phyloP scores from a whole-genome alignment of 2,888 invertebrate genomes.

The Ectobius pallidus region DNA sequence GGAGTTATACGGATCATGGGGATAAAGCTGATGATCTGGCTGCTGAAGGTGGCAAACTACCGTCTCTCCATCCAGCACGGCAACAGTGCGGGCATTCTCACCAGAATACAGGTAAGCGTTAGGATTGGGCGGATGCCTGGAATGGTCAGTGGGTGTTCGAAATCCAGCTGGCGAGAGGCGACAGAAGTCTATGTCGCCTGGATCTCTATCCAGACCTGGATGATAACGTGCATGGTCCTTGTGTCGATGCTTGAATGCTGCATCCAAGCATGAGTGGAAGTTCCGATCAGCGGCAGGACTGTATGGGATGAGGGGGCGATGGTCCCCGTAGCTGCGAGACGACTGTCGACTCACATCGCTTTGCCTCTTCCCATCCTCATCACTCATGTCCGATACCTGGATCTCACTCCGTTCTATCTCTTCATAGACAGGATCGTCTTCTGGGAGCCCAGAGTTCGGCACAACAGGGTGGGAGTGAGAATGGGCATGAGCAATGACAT shows the following conservation, averaged over 20 bases:
- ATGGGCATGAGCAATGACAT: conserved; percentile 47
- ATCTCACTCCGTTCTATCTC: conserved; percentile 77
- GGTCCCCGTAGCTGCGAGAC: conserved; percentile 80
- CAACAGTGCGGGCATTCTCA: conserved; percentile 58
- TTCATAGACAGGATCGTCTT: conserved; percentile 81
- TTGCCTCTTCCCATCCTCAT: conserved; percentile 76
- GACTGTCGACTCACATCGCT: conserved; percentile 73
- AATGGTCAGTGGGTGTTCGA: not conserved
- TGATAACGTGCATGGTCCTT: conserved; percentile 50
- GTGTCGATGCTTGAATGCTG: conserved; percentile 59
- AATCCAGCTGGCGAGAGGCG: conserved; percentile 13
- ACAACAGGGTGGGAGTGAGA: conserved; percentile 21
- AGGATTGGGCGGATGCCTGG: conserved; percentile 25
- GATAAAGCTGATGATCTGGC: conserved; percentile 61
- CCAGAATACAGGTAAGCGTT: conserved; percentile 38
- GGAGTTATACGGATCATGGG: conserved; percentile 49
- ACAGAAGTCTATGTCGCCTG: conserved; percentile 19
- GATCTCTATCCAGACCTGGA: conserved; percentile 46
- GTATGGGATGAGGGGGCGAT: conserved; percentile 79
- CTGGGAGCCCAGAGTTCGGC: conserved; percentile 44
- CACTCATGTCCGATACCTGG: conserved; percentile 77
- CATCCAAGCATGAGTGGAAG: conserved; percentile 49
- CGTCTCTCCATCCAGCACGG: conserved; percentile 83
- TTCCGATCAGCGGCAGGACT: conserved; percentile 62
- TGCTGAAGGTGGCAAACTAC: conserved; percentile 87